A percentile compares a stretch with the other conserved stretches of the same genome.
phyloP scores from a whole-genome alignment of 2,888 invertebrate genomes.

The Autographa gamma region DNA sequence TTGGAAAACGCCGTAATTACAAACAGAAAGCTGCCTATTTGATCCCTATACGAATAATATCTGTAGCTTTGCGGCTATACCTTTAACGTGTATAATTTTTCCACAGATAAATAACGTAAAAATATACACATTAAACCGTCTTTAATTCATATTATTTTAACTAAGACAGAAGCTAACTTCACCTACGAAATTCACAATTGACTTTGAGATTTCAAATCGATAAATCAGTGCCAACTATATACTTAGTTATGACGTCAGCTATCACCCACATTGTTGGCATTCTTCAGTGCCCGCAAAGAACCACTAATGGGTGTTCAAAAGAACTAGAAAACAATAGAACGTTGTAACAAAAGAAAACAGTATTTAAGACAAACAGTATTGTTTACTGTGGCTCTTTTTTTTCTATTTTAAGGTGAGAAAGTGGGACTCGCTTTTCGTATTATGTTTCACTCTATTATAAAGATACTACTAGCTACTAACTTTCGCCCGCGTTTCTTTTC shows the following conservation, averaged over 20 bases:
- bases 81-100: no score
- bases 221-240: not conserved
- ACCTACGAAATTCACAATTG: not conserved
- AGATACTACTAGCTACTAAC: not conserved
- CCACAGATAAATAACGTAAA: no score
- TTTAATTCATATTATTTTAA: not conserved
- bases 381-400: not conserved
- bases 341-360: constrained; percentile 23
- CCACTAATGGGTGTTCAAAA: constrained; percentile 35
- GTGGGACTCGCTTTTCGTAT: not conserved
- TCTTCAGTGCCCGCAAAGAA: constrained; percentile 25
- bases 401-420: not conserved
- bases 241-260: not conserved
- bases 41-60: not conserved
- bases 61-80: not conserved
- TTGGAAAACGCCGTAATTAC: not conserved
- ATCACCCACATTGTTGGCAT: not conserved
- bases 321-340: constrained; percentile 37
- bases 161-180: not conserved
- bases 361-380: not conserved
- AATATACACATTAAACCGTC: no score
- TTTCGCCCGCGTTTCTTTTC: not conserved
- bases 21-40: not conserved
- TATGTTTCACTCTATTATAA: not conserved
- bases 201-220: not conserved